Evolutionary conservation across 2,797 vertebrate species (phyloP).

Genomic region (Peromyscus melanophrys): DNA sequence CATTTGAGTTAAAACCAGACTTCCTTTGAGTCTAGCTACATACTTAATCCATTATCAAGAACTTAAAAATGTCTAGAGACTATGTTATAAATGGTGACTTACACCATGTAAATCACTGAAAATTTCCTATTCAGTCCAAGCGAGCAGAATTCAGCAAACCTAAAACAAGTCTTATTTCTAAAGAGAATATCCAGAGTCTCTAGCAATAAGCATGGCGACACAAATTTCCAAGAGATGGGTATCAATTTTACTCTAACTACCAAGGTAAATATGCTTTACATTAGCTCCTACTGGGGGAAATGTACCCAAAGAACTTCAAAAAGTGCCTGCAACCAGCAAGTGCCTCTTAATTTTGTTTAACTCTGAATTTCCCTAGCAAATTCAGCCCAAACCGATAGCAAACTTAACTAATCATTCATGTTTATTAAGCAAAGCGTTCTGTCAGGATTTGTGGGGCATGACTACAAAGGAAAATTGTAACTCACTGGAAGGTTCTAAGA

Average conservation of each 20-base stretch:
- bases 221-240: not conserved
- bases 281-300: not conserved
- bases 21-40: not conserved
- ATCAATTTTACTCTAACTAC: not conserved
- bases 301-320: not conserved
- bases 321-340: not conserved
- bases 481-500: constrained; percentile 44
- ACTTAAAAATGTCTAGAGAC: constrained; percentile 14
- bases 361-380: constrained; percentile 33
- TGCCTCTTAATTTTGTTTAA: constrained; percentile 41
- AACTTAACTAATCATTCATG: constrained; percentile 30
- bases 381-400: not conserved
- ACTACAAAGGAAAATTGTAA: constrained; percentile 25
- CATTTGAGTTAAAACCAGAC: constrained; percentile 16
- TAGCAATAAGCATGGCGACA: constrained; percentile 3
- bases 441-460: not conserved
- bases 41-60: constrained; percentile 4
- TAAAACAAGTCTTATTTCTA: constrained; percentile 34
- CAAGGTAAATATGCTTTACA: constrained; percentile 25
- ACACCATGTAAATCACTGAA: not conserved
- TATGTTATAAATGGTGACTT: constrained; percentile 16
- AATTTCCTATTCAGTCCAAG: constrained; percentile 34
- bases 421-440: constrained; percentile 19
- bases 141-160: not conserved
- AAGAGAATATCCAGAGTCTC: not conserved